These are phyloP conservation scores for Tinamus major DNA, from an alignment of 2,797 vertebrate species.

Conservation along the genomic window DNA sequence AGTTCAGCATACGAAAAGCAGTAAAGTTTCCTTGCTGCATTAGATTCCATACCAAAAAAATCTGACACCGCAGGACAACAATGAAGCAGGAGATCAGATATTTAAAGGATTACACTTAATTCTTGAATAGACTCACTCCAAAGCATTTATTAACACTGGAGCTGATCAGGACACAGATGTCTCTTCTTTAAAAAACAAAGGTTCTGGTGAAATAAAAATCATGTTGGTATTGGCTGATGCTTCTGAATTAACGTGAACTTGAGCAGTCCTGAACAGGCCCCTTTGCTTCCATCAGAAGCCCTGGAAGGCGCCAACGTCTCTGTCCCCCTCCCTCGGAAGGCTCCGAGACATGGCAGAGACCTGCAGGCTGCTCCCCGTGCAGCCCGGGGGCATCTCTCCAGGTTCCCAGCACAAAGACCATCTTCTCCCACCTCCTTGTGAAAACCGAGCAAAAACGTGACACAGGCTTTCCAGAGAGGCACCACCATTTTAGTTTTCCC, in stretches of 20 bases:
- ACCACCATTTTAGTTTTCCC: background rate
- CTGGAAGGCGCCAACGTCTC: background rate
- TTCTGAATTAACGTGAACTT: background rate
- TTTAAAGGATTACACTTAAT: background rate
- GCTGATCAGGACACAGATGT: background rate
- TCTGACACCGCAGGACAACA: background rate
- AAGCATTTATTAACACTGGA: background rate
- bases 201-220: background rate
- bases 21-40: background rate
- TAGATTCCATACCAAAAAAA: background rate
- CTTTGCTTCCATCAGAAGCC: background rate
- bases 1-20: background rate
- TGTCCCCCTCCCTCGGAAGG: background rate
- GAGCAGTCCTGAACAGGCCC: background rate
- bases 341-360: background rate
- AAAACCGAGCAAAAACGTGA: background rate
- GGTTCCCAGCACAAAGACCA: fast-evolving
- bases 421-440: background rate
- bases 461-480: background rate
- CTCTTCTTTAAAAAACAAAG: background rate
- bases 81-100: background rate
- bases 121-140: background rate
- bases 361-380: background rate
- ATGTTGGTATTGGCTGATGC: background rate
- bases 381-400: background rate